phyloP scores from a whole-genome alignment of 1,140 invertebrate genomes.

The Leptopilina boulardi region DNA sequence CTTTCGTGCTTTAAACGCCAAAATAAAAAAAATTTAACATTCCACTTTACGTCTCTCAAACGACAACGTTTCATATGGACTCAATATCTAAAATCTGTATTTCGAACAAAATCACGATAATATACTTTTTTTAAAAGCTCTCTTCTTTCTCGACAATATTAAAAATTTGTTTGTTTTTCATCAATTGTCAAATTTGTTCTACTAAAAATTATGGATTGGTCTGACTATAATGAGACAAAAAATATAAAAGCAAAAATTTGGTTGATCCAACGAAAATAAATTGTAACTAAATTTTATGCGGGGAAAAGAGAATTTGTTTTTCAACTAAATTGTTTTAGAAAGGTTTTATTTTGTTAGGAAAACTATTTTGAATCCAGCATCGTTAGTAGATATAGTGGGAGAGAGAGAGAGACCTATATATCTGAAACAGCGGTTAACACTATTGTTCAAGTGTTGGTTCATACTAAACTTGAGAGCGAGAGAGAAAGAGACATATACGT shows the following conservation, averaged over 20 bases:
- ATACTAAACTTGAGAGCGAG: background rate
- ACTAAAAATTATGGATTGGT: too few species aligned
- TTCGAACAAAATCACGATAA: background rate
- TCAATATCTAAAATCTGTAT: background rate
- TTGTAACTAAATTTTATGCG: too few species aligned
- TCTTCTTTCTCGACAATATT: too few species aligned
- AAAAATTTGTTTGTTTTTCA: too few species aligned
- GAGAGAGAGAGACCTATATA: too few species aligned
- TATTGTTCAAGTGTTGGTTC: background rate
- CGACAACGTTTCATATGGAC: background rate
- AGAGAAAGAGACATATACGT: background rate
- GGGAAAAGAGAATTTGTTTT: too few species aligned
- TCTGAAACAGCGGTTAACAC: background rate
- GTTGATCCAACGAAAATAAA: too few species aligned
- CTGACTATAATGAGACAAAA: too few species aligned
- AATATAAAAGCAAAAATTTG: too few species aligned
- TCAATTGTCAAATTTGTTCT: too few species aligned
- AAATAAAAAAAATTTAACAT: background rate
- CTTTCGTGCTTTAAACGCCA: background rate
- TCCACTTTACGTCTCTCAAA: background rate
- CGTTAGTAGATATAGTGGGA: background rate
- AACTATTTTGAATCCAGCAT: slow-evolving; percentile 1
- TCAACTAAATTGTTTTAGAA: background rate
- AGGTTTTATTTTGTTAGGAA: background rate
- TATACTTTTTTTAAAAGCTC: background rate